Evolutionary conservation across 2,113 vertebrate genomes (phyloP).

Genomic region (Struthio camelus): DNA sequence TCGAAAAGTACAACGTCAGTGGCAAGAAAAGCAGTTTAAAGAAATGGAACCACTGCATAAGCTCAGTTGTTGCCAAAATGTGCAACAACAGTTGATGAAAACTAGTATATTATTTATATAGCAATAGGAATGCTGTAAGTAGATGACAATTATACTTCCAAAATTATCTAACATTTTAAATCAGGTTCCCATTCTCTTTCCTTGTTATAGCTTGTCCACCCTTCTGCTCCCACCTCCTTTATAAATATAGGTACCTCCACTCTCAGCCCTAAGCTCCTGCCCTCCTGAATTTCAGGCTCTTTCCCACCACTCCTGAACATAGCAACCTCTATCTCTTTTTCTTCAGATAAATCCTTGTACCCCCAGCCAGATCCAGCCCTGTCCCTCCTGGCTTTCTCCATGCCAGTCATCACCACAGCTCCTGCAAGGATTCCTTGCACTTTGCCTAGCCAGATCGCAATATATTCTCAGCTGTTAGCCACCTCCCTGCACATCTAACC

Average conservation of each 20-base stretch:
- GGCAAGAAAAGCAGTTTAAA: background rate
- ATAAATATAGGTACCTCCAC: background rate
- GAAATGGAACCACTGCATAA: background rate
- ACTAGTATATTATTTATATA: background rate
- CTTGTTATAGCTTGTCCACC: background rate
- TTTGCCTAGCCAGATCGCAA: background rate
- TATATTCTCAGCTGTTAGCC: background rate
- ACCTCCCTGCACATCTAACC: background rate
- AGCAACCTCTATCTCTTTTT: background rate
- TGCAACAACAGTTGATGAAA: background rate
- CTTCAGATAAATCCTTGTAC: background rate
- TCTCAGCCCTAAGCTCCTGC: background rate
- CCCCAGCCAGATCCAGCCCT: background rate
- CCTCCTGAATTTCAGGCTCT: background rate
- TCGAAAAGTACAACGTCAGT: background rate
- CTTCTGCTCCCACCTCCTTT: background rate
- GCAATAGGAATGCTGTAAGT: background rate
- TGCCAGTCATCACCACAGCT: background rate
- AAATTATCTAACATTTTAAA: background rate
- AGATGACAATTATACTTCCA: background rate
- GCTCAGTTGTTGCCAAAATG: background rate
- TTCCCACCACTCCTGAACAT: background rate
- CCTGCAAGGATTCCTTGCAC: background rate
- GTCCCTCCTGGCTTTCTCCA: background rate
- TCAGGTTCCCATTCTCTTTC: background rate